These are phyloP conservation scores for Philopedon plagiatum DNA, from an alignment of 2,888 invertebrate genomes.

Conservation along the genomic window DNA sequence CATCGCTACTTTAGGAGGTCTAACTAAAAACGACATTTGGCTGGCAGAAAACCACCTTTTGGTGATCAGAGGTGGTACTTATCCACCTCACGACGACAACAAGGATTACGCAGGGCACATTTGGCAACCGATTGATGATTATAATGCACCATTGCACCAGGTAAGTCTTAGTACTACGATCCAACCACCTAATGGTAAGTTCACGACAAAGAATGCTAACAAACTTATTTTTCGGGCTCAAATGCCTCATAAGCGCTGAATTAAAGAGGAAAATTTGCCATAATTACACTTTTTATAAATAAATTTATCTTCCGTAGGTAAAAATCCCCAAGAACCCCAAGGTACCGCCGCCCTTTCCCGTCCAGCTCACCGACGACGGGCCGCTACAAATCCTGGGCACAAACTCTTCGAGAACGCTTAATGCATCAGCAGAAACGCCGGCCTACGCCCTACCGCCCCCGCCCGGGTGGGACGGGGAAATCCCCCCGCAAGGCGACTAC, in stretches of 20 bases:
- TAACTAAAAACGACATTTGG: constrained; percentile 91
- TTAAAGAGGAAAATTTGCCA: no score
- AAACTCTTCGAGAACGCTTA: constrained; percentile 82
- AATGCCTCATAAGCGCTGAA: no score
- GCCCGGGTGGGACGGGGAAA: constrained; percentile 52
- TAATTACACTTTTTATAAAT: no score
- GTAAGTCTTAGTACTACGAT: constrained; percentile 18
- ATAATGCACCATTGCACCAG: constrained; percentile 85
- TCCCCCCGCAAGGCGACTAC: constrained; percentile 46
- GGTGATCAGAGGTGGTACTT: constrained; percentile 84
- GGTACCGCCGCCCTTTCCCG: constrained; percentile 94
- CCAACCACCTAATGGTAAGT: no score
- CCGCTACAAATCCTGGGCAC: constrained; percentile 89
- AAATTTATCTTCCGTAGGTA: constrained; percentile 67
- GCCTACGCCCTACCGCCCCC: constrained; percentile 67
- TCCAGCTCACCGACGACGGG: constrained; percentile 88
- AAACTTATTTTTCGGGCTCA: no score
- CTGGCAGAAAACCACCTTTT: constrained; percentile 89
- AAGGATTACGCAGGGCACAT: constrained; percentile 67
- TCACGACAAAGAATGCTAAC: no score
- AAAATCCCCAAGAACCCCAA: constrained; percentile 86
- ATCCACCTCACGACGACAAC: constrained; percentile 70
- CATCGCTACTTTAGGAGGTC: constrained; percentile 83
- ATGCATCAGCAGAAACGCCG: constrained; percentile 73
- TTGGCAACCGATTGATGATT: constrained; percentile 90